Evolutionary conservation across 2,888 invertebrate genomes (phyloP).

Genomic region (Stenoptilia bipunctidactyla): DNA sequence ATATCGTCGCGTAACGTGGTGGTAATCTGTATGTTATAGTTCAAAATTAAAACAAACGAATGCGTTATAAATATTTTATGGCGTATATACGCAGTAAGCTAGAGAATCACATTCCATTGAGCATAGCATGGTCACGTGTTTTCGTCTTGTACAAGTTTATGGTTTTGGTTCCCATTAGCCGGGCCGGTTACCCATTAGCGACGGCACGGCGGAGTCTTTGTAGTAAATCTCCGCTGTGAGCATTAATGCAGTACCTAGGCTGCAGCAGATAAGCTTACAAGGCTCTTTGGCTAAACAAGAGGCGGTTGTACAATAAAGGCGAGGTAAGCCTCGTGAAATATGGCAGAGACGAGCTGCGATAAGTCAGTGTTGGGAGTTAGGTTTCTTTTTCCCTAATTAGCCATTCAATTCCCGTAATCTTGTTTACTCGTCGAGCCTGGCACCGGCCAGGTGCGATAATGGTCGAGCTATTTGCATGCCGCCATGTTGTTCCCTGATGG

Average conservation of each 20-base stretch:
- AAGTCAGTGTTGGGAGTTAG: conserved; percentile 46
- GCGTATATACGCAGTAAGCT: no score
- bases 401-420: conserved; percentile 71
- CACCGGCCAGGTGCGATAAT: conserved; percentile 70
- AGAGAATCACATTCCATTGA: no score
- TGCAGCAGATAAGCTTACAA: conserved; percentile 60
- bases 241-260: conserved; percentile 61
- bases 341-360: conserved; percentile 58
- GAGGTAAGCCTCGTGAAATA: conserved; percentile 62
- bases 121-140: no score
- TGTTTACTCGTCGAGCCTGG: conserved; percentile 58
- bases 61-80: no score
- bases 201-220: conserved; percentile 32
- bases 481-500: conserved; percentile 65
- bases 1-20: conserved; percentile 34
- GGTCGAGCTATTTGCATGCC: conserved; percentile 70
- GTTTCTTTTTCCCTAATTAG: conserved; percentile 70
- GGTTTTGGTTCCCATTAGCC: background rate
- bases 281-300: conserved; percentile 62
- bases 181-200: conserved; percentile 17
- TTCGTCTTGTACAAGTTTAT: background rate
- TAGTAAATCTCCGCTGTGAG: conserved; percentile 49
- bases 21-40: conserved; percentile 23
- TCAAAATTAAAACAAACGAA: background rate
- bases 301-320: conserved; percentile 61